phyloP scores from a whole-genome alignment of 2,797 vertebrate genomes.

The Sparus aurata region DNA sequence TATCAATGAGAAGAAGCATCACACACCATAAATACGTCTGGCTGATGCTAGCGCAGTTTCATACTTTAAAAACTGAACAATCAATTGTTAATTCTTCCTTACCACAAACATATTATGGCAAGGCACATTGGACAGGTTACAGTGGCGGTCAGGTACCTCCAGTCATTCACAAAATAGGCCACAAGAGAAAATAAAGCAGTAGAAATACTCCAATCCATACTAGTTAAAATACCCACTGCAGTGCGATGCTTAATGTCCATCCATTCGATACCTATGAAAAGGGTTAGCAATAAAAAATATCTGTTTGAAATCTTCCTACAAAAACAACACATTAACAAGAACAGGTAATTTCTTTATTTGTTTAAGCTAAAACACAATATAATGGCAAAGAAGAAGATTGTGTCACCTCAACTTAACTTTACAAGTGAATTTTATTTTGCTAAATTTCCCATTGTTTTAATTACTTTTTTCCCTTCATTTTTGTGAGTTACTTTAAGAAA shows the following conservation, averaged over 20 bases:
- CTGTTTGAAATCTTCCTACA: background rate
- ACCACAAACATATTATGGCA: conserved; percentile 87
- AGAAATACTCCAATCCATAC: conserved; percentile 74
- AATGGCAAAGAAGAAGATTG: background rate
- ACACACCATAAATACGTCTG: no score
- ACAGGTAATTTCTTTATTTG: background rate
- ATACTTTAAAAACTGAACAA: background rate
- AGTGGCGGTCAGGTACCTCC: conserved; percentile 71
- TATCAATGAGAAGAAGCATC: no score
- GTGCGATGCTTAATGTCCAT: conserved; percentile 70
- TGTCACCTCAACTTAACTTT: no score
- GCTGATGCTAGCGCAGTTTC: background rate
- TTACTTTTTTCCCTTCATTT: background rate
- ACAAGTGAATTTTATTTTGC: no score
- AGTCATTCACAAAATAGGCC: conserved; percentile 81
- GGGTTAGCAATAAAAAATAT: background rate
- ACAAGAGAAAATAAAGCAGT: conserved; percentile 64
- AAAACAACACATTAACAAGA: background rate
- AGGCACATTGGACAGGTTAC: conserved; percentile 84
- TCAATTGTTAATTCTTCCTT: conserved; percentile 58
- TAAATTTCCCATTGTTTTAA: background rate
- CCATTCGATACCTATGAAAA: conserved; percentile 79
- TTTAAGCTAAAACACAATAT: background rate
- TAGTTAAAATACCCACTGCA: conserved; percentile 64
- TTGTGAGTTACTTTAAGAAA: no score